Conservation (phyloP, 1,140 invertebrate genomes). For the Caenorhabditis briggsae region DNA sequence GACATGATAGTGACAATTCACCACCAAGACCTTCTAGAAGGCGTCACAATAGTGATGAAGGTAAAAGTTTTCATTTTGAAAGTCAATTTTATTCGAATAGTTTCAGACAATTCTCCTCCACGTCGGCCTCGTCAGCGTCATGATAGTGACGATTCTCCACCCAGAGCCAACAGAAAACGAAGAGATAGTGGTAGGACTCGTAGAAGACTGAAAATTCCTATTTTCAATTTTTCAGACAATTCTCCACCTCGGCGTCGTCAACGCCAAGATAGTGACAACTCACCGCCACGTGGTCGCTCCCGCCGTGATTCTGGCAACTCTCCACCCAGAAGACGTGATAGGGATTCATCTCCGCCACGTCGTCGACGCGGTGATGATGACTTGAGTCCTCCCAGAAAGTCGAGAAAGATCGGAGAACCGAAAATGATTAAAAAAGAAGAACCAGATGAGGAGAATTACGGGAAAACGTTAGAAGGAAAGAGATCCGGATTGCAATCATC, state of each 20-base stretch:
- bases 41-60: slow-evolving; percentile 19
- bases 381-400: slow-evolving; percentile 13
- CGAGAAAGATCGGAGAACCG: neutral
- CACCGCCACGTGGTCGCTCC: neutral
- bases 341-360: slow-evolving; percentile 43
- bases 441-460: neutral
- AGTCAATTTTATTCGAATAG: neutral
- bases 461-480: slow-evolving; percentile 60
- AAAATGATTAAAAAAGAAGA: slow-evolving; percentile 48
- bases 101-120: slow-evolving; percentile 39
- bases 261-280: slow-evolving; percentile 46
- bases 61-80: neutral
- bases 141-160: slow-evolving; percentile 33
- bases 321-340: slow-evolving; percentile 14
- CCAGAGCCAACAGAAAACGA: neutral
- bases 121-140: neutral
- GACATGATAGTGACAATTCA: slow-evolving; percentile 36
- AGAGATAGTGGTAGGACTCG: neutral
- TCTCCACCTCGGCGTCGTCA: slow-evolving; percentile 21
- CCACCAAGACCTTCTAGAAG: slow-evolving; percentile 2
- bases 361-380: slow-evolving; percentile 27
- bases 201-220: neutral
- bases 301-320: slow-evolving; percentile 42
- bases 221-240: slow-evolving; percentile 27
- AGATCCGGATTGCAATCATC: slow-evolving; percentile 53